Evolutionary conservation across 1,140 invertebrate genomes (phyloP).

Genomic region (Apis dorsata): DNA sequence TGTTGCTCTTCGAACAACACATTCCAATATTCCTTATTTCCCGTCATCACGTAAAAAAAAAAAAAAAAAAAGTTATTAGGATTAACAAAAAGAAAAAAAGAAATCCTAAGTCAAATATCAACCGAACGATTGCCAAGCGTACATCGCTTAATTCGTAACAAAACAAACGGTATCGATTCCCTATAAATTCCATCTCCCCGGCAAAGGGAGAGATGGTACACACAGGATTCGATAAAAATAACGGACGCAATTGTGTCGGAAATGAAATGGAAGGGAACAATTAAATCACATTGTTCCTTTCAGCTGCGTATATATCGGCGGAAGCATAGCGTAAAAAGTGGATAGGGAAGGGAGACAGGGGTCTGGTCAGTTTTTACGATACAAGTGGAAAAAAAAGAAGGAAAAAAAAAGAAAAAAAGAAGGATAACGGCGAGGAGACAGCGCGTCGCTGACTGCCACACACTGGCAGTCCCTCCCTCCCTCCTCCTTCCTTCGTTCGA

Average conservation of each 20-base stretch:
- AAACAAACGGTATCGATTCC: constrained; percentile 18
- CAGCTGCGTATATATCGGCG: not conserved
- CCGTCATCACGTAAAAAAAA: no score
- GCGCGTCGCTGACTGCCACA: constrained; percentile 21
- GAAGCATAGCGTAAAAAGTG: constrained; percentile 26
- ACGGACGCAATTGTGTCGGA: constrained; percentile 15
- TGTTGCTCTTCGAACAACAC: no score
- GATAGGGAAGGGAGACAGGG: not conserved
- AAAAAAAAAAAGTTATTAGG: no score
- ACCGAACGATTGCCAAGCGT: no score
- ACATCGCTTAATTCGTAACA: not conserved
- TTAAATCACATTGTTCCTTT: constrained; percentile 44
- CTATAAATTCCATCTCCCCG: not conserved
- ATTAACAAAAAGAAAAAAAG: no score
- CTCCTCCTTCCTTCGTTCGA: not conserved
- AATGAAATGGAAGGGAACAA: constrained; percentile 41
- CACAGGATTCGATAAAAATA: constrained; percentile 19
- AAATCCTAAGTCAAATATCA: no score
- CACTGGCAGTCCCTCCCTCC: not conserved
- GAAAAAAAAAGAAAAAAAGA: constrained; percentile 29
- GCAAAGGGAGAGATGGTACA: not conserved
- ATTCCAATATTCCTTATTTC: not conserved
- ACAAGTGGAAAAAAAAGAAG: constrained; percentile 39
- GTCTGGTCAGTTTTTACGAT: constrained; percentile 46
- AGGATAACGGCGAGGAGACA: constrained; percentile 41